Conservation (phyloP, 2,797 vertebrate genomes). For the Pseudocheirus occidentalis region DNA sequence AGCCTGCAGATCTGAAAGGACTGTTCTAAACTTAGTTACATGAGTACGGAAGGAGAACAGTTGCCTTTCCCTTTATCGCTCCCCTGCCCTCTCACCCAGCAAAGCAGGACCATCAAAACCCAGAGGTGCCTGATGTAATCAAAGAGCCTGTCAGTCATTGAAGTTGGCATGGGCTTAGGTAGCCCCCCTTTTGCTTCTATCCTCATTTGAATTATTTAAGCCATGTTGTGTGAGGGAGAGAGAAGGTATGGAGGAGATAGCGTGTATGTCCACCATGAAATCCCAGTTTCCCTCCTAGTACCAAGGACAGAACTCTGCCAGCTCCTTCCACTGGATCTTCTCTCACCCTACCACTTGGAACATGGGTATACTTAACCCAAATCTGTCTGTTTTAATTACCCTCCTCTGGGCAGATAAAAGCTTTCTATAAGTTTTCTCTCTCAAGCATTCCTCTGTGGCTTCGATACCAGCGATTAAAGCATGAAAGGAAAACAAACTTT, state of each 20-base stretch:
- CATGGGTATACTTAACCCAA: constrained; percentile 87
- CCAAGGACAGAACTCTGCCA: constrained; percentile 73
- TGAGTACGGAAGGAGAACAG: neutral
- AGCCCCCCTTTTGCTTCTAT: neutral
- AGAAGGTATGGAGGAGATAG: constrained; percentile 57
- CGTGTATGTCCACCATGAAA: constrained; percentile 57
- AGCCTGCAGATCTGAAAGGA: neutral
- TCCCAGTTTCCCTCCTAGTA: constrained; percentile 71
- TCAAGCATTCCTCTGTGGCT: constrained; percentile 85
- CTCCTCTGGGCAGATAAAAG: constrained; percentile 88
- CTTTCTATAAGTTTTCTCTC: constrained; percentile 88
- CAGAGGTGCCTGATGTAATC: neutral
- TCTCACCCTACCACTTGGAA: constrained; percentile 79
- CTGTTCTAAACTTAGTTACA: neutral
- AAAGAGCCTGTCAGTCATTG: neutral
- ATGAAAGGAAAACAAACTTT: constrained; percentile 81
- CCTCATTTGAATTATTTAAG: constrained; percentile 75
- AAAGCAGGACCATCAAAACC: neutral
- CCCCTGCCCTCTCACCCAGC: neutral
- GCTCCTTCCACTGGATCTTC: constrained; percentile 80
- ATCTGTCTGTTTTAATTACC: constrained; percentile 89
- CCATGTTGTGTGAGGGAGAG: constrained; percentile 32
- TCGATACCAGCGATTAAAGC: constrained; percentile 88
- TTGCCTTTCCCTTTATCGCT: neutral
- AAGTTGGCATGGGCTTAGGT: neutral